Evolutionary conservation across 1,140 invertebrate genomes (phyloP), one percentile per base, ranked within the genome.

Genomic region (Hirudo medicinalis): DNA sequence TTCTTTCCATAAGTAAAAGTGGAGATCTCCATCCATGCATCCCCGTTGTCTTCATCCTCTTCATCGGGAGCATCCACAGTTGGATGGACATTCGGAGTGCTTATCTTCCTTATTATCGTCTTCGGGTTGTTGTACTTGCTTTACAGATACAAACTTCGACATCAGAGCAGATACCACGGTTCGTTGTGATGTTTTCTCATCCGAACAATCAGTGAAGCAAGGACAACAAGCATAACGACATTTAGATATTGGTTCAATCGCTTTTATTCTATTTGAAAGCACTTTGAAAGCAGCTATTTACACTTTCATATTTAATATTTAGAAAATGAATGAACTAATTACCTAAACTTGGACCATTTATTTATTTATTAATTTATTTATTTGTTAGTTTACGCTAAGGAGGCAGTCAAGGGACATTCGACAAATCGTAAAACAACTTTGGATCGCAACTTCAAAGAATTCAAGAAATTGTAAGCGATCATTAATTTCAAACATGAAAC

Each of bases 371-470:
- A 15, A 15, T 5, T 32, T 8, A 22, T 22, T 11, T 19, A 32
- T 25, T 32, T 13, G 8, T 63, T 63, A 63, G 57, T 63, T 22
- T 32, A 63, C 20, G 29, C 22, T 32, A 63, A 63, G 29, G 57
- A 63, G 29, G 29, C 57, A 11, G 57, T 63, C 57, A 22, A 25
- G 11, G 57, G 57, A 19, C 57, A 63, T 32, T 22, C 29, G 57
- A 22, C 22, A 22, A 63, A 22, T 22, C 29, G 29, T 20, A 63
- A 63, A 20, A 25, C 57, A 20, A 25, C 57, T 20, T 25, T 63
- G 22, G 57, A 63, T 32, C 57, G 57, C 22, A 63, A 63, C 57
- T 63, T 63, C 20, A 63, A 63, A 25, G 57, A 63, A 63, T 63
- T 63, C 57, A 63, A 63, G 29, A 63, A 63, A 32, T 63, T 63